These are phyloP conservation scores for Noctua janthina DNA, from an alignment of 2,888 invertebrate genomes.

Conservation along the genomic window DNA sequence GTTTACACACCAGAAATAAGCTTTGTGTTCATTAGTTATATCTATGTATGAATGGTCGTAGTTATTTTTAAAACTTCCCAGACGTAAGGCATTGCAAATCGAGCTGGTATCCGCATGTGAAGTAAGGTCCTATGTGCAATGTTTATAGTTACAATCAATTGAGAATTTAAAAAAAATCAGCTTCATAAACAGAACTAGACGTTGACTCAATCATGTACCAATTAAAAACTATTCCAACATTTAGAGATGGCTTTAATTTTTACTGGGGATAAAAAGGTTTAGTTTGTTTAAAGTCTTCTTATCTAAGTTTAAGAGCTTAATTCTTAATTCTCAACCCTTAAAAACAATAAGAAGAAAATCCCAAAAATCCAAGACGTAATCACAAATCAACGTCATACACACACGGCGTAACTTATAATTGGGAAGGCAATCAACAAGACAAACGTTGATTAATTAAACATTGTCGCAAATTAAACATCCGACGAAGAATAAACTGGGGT, in stretches of 20 bases:
- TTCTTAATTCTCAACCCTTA: background rate
- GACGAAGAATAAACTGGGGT: conserved; percentile 79
- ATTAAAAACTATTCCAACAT: background rate
- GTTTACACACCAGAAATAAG: conserved; percentile 49
- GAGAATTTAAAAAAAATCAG: background rate
- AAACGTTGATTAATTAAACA: conserved; percentile 89
- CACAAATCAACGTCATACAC: conserved; percentile 86
- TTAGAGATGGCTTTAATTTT: background rate
- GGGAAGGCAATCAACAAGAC: conserved; percentile 88
- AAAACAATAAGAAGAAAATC: conserved; percentile 34
- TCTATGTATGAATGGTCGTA: background rate
- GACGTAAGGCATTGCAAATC: background rate
- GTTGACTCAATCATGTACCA: background rate
- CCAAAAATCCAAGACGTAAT: conserved; percentile 58
- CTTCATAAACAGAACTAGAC: background rate
- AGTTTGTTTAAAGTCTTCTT: background rate
- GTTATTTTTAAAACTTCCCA: background rate
- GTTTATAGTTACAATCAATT: background rate
- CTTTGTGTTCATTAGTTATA: background rate
- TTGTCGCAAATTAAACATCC: conserved; percentile 88
- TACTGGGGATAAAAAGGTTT: background rate
- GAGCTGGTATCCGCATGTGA: background rate
- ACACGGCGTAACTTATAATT: conserved; percentile 87
- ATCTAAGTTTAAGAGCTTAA: background rate
- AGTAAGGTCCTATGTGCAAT: background rate